These are phyloP conservation scores for Furnarius figulus DNA, from an alignment of 2,113 vertebrate genomes.

Conservation along the genomic window DNA sequence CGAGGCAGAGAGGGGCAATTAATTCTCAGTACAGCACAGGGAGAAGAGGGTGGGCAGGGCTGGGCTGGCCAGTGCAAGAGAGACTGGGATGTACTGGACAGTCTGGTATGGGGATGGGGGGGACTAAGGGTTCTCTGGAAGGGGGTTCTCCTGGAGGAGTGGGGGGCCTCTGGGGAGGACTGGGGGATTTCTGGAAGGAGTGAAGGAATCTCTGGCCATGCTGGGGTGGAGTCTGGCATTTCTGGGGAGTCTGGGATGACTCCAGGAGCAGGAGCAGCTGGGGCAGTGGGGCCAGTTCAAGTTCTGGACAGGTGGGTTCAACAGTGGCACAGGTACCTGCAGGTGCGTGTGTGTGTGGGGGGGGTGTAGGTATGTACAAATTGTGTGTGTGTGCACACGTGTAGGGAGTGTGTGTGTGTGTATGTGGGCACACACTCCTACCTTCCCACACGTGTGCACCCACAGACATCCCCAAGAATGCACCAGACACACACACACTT, in stretches of 20 bases:
- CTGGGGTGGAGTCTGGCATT: not conserved
- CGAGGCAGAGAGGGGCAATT: not conserved
- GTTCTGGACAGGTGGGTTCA: not conserved
- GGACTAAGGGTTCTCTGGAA: not conserved
- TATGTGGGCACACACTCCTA: too few relatives aligned
- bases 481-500: too few relatives aligned
- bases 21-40: not conserved
- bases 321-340: not conserved
- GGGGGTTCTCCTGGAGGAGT: too few relatives aligned
- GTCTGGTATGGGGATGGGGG: not conserved
- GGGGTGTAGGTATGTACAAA: too few relatives aligned
- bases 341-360: not conserved
- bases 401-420: too few relatives aligned
- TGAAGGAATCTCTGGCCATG: not conserved
- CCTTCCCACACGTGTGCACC: too few relatives aligned
- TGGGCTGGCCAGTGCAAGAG: not conserved
- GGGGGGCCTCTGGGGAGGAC: not conserved
- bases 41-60: not conserved
- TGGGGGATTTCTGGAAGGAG: not conserved
- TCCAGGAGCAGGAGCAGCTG: not conserved
- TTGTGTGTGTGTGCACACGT: not conserved
- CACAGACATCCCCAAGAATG: not conserved
- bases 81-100: not conserved
- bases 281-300: fast-evolving
- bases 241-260: too few relatives aligned